Evolutionary conservation across 2,797 vertebrate genomes (phyloP).

Genomic region (Myripristis jacobus): DNA sequence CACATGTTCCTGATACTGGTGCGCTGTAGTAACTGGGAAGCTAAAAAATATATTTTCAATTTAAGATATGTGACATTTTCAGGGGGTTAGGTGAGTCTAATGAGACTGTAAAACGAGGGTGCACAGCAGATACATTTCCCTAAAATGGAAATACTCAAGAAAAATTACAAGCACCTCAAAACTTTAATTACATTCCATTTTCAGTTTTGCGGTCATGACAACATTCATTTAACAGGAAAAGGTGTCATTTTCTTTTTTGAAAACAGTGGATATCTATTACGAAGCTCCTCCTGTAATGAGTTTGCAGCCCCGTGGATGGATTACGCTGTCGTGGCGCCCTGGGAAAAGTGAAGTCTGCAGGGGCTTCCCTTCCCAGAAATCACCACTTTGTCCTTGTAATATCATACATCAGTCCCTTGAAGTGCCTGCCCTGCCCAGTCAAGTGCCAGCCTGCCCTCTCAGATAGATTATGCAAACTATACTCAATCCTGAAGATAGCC

Average conservation of each 20-base stretch:
- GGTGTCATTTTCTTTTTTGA: conserved; percentile 42
- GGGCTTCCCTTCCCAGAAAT: not conserved
- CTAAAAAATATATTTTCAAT: conserved; percentile 43
- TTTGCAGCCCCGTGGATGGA: conserved; percentile 1
- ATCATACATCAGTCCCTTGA: conserved; percentile 26
- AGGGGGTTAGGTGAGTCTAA: conserved; percentile 73
- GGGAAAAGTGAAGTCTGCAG: too few species aligned
- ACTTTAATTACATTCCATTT: conserved; percentile 51
- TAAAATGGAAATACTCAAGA: conserved; percentile 47
- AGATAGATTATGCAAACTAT: conserved; percentile 53
- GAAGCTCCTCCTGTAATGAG: conserved; percentile 29
- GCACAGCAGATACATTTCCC: conserved; percentile 66
- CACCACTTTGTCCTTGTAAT: conserved; percentile 10
- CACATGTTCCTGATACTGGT: not conserved
- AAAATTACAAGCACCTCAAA: conserved; percentile 28
- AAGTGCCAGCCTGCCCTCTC: conserved; percentile 21
- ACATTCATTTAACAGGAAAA: conserved; percentile 48
- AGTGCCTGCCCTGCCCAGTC: conserved; percentile 7
- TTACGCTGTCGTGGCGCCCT: not conserved
- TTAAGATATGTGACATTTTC: conserved; percentile 39
- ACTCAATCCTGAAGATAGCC: conserved; percentile 28
- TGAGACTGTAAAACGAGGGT: conserved; percentile 60
- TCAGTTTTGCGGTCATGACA: conserved; percentile 52
- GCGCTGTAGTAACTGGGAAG: not conserved
- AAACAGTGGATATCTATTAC: conserved; percentile 44